Base-by-base conservation (phyloP, 2,888 invertebrate species). In the Oxytorus armatus region DNA sequence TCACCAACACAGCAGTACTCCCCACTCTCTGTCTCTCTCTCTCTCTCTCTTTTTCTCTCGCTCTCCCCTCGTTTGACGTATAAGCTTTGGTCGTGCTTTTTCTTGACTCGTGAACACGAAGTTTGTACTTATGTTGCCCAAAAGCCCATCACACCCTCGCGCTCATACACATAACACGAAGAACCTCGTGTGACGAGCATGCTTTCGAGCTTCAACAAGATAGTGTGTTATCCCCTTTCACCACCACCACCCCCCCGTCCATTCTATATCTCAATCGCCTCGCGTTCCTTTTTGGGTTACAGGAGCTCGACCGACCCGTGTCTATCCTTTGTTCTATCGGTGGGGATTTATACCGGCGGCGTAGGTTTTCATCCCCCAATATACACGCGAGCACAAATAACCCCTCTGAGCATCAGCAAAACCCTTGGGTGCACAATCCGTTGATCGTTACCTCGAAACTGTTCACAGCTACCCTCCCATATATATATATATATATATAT, bases 91-190 rank as follows among this genome's bases (percentile, higher is more conserved):
- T 53, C 53, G 18, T 8, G 18, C 16, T 21, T 47, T 49, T 59
- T 21, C 65, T 55, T 25, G 55, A 39, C 51, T 14, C 25, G 16
- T n/a, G 29, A 5, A 29, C 42, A 42, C 16, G 11, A 18, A 69
- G 53, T 74, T 79, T 53, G 75, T 79, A 63, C 63, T 79, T 75
- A 42, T 59, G 33, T 61, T 47, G 14, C 44, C 21, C 73, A 55
- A 66, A 66, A 23, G 57, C 11, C 57, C 21, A n/a, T 39, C 59
- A 29, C 29, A 65, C 14, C 25, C 21, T 33, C 55, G 10, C 18
- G 14, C 14, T 23, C 16, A 25, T 14, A 21, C 33, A 42, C n/a
- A 42, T 47, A n/a, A 18, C 39, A 16, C 61, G 18, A 61, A 42
- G 23, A 61, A 39, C 33, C 61, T 36, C 33, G 16, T 10, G 29